Conservation (phyloP, 2,888 invertebrate genomes). For the Calameuta pallipes region DNA sequence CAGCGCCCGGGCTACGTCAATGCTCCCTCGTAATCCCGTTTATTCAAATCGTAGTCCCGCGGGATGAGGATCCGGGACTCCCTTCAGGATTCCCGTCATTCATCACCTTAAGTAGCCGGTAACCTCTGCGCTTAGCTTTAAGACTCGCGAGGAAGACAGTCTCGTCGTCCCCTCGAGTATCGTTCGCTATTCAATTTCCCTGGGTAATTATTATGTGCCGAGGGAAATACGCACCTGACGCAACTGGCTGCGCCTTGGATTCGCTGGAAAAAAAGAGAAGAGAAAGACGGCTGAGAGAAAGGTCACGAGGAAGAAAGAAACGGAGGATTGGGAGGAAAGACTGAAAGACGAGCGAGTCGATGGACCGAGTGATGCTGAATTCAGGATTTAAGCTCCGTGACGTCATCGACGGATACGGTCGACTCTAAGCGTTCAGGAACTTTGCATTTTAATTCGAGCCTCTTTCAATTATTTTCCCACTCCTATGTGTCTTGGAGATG, state of each 20-base stretch:
- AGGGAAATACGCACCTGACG: neutral
- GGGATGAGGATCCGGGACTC: neutral
- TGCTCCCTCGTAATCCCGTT: conserved; percentile 1
- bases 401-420: neutral
- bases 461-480: too few relatives aligned
- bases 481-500: too few relatives aligned
- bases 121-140: conserved; percentile 6
- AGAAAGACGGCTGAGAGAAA: neutral
- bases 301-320: neutral
- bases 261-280: neutral
- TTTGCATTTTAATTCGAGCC: too few relatives aligned
- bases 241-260: neutral
- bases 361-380: neutral
- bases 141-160: neutral
- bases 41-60: conserved; percentile 2
- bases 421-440: too few relatives aligned
- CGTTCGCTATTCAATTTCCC: neutral
- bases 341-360: neutral
- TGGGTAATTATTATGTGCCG: neutral
- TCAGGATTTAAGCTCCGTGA: neutral
- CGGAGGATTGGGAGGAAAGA: neutral
- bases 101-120: neutral
- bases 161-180: neutral
- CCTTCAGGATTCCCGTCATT: neutral
- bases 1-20: neutral